Base-by-base conservation (phyloP, 2,113 vertebrate genomes). In the Glaucidium brasilianum region DNA sequence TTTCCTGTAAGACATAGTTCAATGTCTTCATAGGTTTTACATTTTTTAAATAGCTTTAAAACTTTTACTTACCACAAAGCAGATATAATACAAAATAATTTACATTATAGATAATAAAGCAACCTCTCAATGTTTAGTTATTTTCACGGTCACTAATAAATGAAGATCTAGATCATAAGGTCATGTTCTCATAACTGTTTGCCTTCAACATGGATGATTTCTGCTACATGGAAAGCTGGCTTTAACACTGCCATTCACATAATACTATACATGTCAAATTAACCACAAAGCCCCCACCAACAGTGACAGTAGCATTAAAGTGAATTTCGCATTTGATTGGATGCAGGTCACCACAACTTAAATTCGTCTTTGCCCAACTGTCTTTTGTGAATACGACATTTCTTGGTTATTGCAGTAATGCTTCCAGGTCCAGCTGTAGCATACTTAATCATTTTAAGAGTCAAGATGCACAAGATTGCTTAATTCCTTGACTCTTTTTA, bases 1-100 rank as follows among this genome's bases (percentile, higher is more conserved):
- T 99, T 97, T 99, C 99, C 99, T 99, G 96, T 30, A 98, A 62
- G 78, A 78, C 20, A 85, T 3, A 92, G 37, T 25, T 92, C 63
- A 96, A 18, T 20, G 32, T 45, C 39, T 63, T 94, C 50, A 71
- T 2, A 41, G 23, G 22, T 7, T 50, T 59, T 26, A 5, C 32
- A 30, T 67, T 74, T 75, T 43, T 73, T 32, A 2, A 75, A 84
- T 64, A 77, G 30, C 12, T 84, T 85, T 17, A 59, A 50, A 87
- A 85, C 17, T 73, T 81, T 6, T 69, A 13, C 49, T 75, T 82
- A 71, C 23, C 12, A 64, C 15, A 77, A 92, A n/a, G 25, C 9
- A 79, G 50, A 78, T 0, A 5, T 14, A 64, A 52, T 27, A 14
- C 25, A 82, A 90, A 92, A 72, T n/a, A 83, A 53, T 11, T 35